These are phyloP conservation scores for Gortyna flavago DNA, from an alignment of 2,888 invertebrate species.

Conservation along the genomic window DNA sequence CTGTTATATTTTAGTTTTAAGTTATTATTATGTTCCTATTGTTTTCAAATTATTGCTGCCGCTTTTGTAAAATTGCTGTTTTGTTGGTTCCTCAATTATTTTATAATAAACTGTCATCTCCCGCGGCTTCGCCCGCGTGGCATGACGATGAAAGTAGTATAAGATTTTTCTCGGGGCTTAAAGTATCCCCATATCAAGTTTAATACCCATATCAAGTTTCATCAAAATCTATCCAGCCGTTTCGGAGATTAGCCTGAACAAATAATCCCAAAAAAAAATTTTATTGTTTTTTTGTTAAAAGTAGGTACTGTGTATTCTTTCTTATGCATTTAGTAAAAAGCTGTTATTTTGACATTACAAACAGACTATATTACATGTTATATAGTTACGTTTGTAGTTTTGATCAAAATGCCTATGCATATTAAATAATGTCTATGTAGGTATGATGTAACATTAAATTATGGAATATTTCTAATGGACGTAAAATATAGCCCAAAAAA, in stretches of 20 bases:
- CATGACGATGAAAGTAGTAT: no score
- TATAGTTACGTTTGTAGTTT: constrained; percentile 1
- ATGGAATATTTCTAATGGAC: not conserved
- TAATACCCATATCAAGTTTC: no score
- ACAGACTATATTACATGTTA: not conserved
- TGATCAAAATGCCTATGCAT: not conserved
- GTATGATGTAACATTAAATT: not conserved
- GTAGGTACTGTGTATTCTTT: no score
- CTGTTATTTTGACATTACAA: no score
- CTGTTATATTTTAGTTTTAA: constrained; percentile 24
- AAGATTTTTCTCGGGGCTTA: no score
- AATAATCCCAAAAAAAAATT: no score
- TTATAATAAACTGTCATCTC: not conserved
- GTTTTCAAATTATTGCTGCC: constrained; percentile 9
- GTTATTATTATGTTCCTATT: constrained; percentile 31
- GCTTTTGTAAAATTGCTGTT: not conserved
- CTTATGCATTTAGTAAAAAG: no score
- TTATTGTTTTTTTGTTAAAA: no score
- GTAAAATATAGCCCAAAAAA: not conserved
- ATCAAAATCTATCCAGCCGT: no score
- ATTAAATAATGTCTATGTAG: not conserved
- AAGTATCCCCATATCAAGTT: no score
- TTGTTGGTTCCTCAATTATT: not conserved
- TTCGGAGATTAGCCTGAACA: no score
- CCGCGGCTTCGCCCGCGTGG: not conserved